Base-by-base conservation (phyloP, 2,797 vertebrate species). In the Vultur gryphus region DNA sequence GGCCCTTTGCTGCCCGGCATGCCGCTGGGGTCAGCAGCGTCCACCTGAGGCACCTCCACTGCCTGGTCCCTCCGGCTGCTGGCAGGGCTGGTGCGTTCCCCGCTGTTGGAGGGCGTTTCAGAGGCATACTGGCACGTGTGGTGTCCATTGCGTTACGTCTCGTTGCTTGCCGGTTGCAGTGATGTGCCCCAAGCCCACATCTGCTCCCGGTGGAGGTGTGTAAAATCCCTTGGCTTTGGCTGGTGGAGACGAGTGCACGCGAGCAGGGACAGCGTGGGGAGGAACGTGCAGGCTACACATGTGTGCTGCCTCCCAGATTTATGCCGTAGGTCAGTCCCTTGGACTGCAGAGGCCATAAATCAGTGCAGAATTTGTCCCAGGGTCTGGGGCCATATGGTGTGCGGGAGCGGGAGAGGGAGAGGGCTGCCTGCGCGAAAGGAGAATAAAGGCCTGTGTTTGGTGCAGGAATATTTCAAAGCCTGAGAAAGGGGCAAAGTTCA, bases 401-500 rank as follows among this genome's bases (percentile, higher is more conserved):
- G 69, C 19, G 5, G 76, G 95, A 94, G 78, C 29, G 12, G 72
- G 26, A 85, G 66, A 78, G 11, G 70, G 61, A 77, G 78, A 84
- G 75, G 84, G 83, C 64, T 87, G 78, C 94, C 84, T 10, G 4
- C 2, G 11, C 13, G 1, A 5, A 65, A 41, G 52, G 69, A 72
- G 84, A 94, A 81, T 78, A 87, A 92, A 93, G 78, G 61, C 61
- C 88, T 70, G 54, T 89, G 89, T 69, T 86, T 7, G 51, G 54
- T 46, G 70, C 75, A 54, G 13, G 69, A 54, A 67, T 72, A 88
- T 97, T 89, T 95, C 97, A 97, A 96, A 95, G 92, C 79, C 89
- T 92, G 95, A 93, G 87, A 92, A 91, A 93, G 77, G 95, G 93
- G 90, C 95, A 94, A 96, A 97, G 97, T 97, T 97, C 90, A 93